These are phyloP conservation scores for Sandelia bainsii DNA, from an alignment of 2,797 vertebrate genomes.

Conservation along the genomic window DNA sequence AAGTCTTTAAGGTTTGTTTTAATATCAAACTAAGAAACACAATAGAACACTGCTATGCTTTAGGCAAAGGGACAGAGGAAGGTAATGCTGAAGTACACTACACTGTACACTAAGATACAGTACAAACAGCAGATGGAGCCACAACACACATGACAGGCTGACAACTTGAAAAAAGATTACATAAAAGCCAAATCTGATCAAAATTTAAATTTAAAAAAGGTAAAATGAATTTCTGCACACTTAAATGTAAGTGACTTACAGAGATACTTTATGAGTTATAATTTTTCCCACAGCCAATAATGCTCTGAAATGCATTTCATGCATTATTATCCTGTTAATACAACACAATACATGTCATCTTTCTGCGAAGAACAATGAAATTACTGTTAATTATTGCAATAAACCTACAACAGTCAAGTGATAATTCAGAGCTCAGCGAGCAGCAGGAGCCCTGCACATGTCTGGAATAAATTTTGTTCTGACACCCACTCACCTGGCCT, in stretches of 20 bases:
- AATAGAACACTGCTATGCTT: too few relatives aligned
- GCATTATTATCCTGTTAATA: neutral
- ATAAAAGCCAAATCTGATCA: neutral
- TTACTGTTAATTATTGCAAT: neutral
- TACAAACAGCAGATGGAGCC: constrained; percentile 62
- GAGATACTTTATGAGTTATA: neutral
- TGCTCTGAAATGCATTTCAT: constrained; percentile 4
- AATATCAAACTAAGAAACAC: constrained; percentile 1
- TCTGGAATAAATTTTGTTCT: constrained; percentile 41
- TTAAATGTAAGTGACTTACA: neutral
- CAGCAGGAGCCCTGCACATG: constrained; percentile 20
- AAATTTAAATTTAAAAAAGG: neutral
- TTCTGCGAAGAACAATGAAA: neutral
- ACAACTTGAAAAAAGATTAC: neutral
- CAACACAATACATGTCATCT: neutral
- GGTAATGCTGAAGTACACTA: neutral
- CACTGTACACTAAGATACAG: constrained; percentile 3
- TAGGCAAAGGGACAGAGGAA: too few relatives aligned
- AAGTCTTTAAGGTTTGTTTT: neutral
- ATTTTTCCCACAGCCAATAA: neutral
- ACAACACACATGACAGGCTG: constrained; percentile 2
- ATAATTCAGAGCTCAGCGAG: constrained; percentile 11
- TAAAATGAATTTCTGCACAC: neutral
- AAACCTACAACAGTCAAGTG: constrained; percentile 10
- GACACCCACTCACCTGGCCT: constrained; percentile 90